These are phyloP conservation scores for Drosophila conformis DNA, from an alignment of 2,888 invertebrate species.

Conservation along the genomic window DNA sequence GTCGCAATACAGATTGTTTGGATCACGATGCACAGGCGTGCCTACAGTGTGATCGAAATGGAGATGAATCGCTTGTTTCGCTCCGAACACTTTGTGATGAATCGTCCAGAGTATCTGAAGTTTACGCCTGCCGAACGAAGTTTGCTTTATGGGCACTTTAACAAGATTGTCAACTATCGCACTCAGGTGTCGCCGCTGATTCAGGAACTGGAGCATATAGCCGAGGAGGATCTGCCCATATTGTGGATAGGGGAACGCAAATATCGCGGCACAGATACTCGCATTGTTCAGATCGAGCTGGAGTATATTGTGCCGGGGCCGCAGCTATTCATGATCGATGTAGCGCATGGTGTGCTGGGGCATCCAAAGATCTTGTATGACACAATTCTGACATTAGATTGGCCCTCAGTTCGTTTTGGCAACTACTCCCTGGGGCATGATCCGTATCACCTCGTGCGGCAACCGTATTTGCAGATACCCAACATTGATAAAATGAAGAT, in stretches of 20 bases:
- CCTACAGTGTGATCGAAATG: slow-evolving; percentile 79
- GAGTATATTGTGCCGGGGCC: slow-evolving; percentile 82
- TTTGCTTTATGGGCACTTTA: slow-evolving; percentile 80
- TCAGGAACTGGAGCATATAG: slow-evolving; percentile 77
- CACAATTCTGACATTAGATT: slow-evolving; percentile 76
- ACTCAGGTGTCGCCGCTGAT: slow-evolving; percentile 82
- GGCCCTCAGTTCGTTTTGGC: slow-evolving; percentile 75
- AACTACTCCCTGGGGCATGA: slow-evolving; percentile 75
- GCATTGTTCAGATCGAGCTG: slow-evolving; percentile 80
- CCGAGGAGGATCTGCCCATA: slow-evolving; percentile 75
- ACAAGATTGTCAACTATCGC: slow-evolving; percentile 80
- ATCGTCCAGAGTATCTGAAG: slow-evolving; percentile 57
- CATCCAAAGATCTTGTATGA: slow-evolving; percentile 82
- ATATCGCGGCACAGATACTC: slow-evolving; percentile 82
- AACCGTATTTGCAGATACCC: slow-evolving; percentile 76
- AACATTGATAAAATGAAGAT: slow-evolving; percentile 56
- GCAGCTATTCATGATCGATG: slow-evolving; percentile 80
- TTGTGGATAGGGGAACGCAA: slow-evolving; percentile 84
- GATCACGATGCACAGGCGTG: slow-evolving; percentile 82
- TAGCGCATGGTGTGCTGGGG: slow-evolving; percentile 82
- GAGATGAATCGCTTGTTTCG: slow-evolving; percentile 84
- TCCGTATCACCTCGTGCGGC: slow-evolving; percentile 80
- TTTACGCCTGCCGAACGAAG: slow-evolving; percentile 74
- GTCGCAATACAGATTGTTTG: slow-evolving; percentile 81
- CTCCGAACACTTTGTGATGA: slow-evolving; percentile 81